Base-by-base conservation (phyloP, 2,113 vertebrate species). In the Lutjanus erythropterus region DNA sequence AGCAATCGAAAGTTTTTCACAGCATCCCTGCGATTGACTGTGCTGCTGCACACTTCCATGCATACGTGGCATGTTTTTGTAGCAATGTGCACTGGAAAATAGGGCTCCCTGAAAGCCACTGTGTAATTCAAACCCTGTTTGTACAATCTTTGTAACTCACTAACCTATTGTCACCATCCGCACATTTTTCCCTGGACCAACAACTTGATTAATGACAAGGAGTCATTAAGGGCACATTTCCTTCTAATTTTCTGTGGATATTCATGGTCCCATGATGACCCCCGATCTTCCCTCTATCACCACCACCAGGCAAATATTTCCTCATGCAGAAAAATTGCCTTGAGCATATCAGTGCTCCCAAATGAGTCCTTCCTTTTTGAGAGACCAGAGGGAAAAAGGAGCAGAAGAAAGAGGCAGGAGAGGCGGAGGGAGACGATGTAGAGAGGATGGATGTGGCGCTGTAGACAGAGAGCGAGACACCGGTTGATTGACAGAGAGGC, bases 401-500 rank as follows among this genome's bases (percentile, higher is more conserved):
- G 67, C 9, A 46, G 47, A 21, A 25, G 16, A 35, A 37, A 59
- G 12, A 53, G 9, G n/a, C 18, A 56, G 33, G 15, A 46, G n/a
- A 23, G 37, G 16, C 35, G 29, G 0, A 21, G 18, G 23, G 31
- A 58, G 35, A 53, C 44, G 44, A 65, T 18, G 14, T 12, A 58
- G 52, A 39, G n/a, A 52, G 65, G 42, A 1, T 15, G 11, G 6
- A 2, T 27, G 42, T 29, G 11, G 5, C n/a, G n/a, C n/a, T n/a
- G n/a, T 8, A 35, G 35, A 53, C 42, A 67, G 11, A 59, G 35
- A 35, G 31, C 6, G 39, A 61, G 44, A 49, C 11, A 16, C 14
- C 3, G 47, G 41, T n/a, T 84, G 87, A 91, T 77, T 88, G 90
- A 79, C 86, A 80, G 69, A 46, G 1, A 35, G 75, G 52, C 44